phyloP scores from a whole-genome alignment of 2,888 invertebrate genomes.

The Schizaphis graminum region DNA sequence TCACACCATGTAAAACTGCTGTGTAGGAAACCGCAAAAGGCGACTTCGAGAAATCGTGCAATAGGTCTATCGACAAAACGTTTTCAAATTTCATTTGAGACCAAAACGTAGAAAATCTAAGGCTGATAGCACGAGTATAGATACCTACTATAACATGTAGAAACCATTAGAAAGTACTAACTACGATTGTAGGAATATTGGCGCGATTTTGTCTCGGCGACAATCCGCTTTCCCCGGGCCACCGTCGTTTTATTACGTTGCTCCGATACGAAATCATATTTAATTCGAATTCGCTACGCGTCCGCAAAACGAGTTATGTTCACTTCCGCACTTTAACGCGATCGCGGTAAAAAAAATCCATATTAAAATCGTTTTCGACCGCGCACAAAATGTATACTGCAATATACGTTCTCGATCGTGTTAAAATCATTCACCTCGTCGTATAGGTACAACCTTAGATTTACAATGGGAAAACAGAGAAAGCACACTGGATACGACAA shows the following conservation, averaged over 20 bases:
- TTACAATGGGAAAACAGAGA: slow-evolving; percentile 37
- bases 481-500: slow-evolving; percentile 26
- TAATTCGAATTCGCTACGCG: slow-evolving; percentile 47
- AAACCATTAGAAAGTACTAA: slow-evolving; percentile 49
- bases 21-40: slow-evolving; percentile 1
- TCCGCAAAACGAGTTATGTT: slow-evolving; percentile 39
- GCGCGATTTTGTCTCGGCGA: slow-evolving; percentile 22
- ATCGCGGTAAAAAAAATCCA: not conserved
- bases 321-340: slow-evolving; percentile 24
- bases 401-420: not conserved
- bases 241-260: not conserved
- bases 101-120: not conserved
- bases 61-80: not conserved
- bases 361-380: not conserved
- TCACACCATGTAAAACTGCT: not conserved
- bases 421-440: not conserved
- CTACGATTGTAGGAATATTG: not conserved
- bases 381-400: not conserved
- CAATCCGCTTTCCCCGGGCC: slow-evolving; percentile 48
- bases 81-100: slow-evolving; percentile 26
- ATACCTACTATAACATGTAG: not conserved
- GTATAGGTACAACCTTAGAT: not conserved
- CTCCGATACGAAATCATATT: slow-evolving; percentile 38
- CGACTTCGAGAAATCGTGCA: not conserved
- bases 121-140: not conserved